Evolutionary conservation across 2,113 vertebrate species (phyloP), one percentile per base, ranked within the genome.

Genomic region (Pipa parva): DNA sequence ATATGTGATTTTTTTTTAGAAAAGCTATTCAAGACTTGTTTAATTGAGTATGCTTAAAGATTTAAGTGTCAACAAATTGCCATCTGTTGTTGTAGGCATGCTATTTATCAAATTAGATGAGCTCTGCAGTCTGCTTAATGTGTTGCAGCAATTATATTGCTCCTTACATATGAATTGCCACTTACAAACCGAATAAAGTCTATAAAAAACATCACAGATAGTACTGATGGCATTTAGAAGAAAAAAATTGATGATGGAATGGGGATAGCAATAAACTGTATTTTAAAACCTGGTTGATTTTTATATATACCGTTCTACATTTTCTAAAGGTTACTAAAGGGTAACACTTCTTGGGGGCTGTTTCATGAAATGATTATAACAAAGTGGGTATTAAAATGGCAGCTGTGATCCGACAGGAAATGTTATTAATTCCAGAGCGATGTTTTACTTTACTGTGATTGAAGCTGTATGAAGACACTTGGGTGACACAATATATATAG

Each of bases 1-100:
- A 71, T 54, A 73, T 74, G 49, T 60, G 67, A 59, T 71, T 75
- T 18, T n/a, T n/a, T 63, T 76, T 77, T 37, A 78, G 79, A 67
- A 72, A 75, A 73, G 70, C 45, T 71, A 80, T 81, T 76, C 78
- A 78, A 74, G 74, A 63, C 59, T 75, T 76, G 79, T 78, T 78
- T 76, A 75, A 78, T 66, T 63, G 75, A 78, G 77, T 79, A 76
- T 68, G 69, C 79, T 80, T 80, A 76, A 74, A 75, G 69, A 72
- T 80, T 50, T 74, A 76, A 60, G 68, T 81, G 78, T 80, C 74
- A 79, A 81, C 78, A 83, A 78, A 79, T 79, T 71, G 46, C 63
- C 68, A 57, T 83, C 74, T 79, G 78, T 75, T 76, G 52, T 79
- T 79, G 59, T 51, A 68, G 78, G 76, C 67, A 55, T 70, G 74